A percentile compares a stretch with the other conserved stretches of the same genome.
phyloP scores from a whole-genome alignment of 23 tunicate genomes.

The Trididemnum clinides region DNA sequence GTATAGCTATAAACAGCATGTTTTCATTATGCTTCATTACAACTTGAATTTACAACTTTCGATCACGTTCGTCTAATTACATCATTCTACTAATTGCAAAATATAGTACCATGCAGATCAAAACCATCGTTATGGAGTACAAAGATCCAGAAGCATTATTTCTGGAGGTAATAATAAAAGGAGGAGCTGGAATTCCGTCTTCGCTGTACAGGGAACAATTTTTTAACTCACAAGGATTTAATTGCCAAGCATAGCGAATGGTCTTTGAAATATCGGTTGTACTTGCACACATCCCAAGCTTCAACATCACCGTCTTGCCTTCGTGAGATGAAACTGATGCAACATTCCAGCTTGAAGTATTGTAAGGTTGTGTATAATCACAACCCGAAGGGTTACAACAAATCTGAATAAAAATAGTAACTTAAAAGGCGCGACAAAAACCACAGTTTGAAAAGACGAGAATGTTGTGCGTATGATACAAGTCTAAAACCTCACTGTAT shows the following conservation, averaged over 20 bases:
- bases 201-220: constrained; percentile 65
- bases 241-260: constrained; percentile 73
- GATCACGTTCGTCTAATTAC: too few species aligned
- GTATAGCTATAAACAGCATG: too few species aligned
- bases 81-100: too few species aligned
- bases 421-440: too few species aligned
- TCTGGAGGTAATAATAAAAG: constrained; percentile 15
- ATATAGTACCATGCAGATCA: too few species aligned
- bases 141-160: too few species aligned
- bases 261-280: neutral
- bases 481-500: neutral
- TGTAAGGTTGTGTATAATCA: constrained; percentile 5
- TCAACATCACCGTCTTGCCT: constrained; percentile 28
- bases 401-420: constrained; percentile 49
- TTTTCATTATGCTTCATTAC: too few species aligned
- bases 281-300: neutral
- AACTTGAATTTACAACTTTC: too few species aligned
- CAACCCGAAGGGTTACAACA: constrained; percentile 54
- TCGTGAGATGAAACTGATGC: constrained; percentile 36
- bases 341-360: constrained; percentile 30
- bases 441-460: too few species aligned
- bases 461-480: too few species aligned
- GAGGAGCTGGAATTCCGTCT: constrained; percentile 52
- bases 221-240: constrained; percentile 56
- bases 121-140: too few species aligned